Conservation (phyloP, 1,140 invertebrate species). For the Panonychus citri region DNA sequence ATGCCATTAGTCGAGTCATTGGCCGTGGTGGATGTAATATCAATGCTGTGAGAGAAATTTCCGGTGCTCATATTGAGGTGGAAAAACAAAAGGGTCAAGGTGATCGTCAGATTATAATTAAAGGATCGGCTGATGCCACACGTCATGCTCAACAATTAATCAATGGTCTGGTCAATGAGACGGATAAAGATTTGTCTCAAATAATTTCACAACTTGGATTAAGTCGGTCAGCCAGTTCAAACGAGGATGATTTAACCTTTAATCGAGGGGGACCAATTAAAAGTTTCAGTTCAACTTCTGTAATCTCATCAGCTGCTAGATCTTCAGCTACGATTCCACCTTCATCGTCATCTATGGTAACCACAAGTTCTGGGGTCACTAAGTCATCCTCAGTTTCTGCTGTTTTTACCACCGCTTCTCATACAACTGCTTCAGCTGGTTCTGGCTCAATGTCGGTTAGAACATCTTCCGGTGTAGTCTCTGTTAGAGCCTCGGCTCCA, state of each 20-base stretch:
- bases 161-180: conserved; percentile 63
- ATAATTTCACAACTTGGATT: conserved; percentile 42
- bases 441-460: background rate
- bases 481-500: background rate
- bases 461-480: background rate
- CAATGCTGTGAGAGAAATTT: conserved; percentile 77
- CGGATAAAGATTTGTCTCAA: conserved; percentile 66
- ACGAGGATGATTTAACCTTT: background rate
- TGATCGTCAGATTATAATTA: conserved; percentile 78
- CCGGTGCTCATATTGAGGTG: conserved; percentile 88
- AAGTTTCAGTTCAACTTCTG: background rate
- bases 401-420: background rate
- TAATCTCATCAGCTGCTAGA: background rate
- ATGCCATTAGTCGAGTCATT: conserved; percentile 83
- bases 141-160: conserved; percentile 70
- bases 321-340: background rate
- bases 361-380: background rate
- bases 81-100: conserved; percentile 89
- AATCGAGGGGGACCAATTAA: background rate
- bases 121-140: conserved; percentile 66
- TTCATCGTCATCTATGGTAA: background rate
- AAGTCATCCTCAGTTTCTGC: conserved; percentile 3
- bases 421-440: background rate
- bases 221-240: background rate
- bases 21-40: conserved; percentile 88